A percentile compares a stretch with the other conserved stretches of the same genome.
Conservation (phyloP, 2,113 vertebrate species). For the Bambusicola thoracicus region DNA sequence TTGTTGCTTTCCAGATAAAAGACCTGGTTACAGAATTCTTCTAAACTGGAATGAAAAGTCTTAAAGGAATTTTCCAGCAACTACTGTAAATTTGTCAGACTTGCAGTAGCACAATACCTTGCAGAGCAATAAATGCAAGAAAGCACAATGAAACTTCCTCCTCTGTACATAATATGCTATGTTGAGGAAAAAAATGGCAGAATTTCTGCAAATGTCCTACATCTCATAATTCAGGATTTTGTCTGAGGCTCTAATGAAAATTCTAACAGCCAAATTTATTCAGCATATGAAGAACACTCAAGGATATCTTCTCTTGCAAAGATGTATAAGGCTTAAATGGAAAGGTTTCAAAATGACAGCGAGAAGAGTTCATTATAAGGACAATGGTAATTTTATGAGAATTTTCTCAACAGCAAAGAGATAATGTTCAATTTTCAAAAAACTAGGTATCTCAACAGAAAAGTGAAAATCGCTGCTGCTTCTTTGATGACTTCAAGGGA, state of each 20-base stretch:
- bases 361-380: neutral
- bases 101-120: constrained; percentile 1
- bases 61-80: constrained; percentile 34
- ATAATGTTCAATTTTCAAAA: neutral
- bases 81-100: neutral
- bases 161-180: neutral
- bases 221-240: neutral
- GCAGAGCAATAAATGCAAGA: neutral
- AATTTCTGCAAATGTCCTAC: neutral
- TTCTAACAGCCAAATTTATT: neutral
- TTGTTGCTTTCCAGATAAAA: neutral
- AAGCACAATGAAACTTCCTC: neutral
- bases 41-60: neutral
- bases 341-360: neutral
- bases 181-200: neutral
- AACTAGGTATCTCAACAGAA: neutral
- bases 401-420: neutral
- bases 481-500: neutral
- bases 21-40: neutral
- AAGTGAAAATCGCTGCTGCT: neutral
- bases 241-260: neutral
- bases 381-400: neutral
- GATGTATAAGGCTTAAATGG: neutral
- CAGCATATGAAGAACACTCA: neutral
- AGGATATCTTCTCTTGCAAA: neutral